Conservation (phyloP, 2,888 invertebrate genomes). For the Calliopum simillimum region DNA sequence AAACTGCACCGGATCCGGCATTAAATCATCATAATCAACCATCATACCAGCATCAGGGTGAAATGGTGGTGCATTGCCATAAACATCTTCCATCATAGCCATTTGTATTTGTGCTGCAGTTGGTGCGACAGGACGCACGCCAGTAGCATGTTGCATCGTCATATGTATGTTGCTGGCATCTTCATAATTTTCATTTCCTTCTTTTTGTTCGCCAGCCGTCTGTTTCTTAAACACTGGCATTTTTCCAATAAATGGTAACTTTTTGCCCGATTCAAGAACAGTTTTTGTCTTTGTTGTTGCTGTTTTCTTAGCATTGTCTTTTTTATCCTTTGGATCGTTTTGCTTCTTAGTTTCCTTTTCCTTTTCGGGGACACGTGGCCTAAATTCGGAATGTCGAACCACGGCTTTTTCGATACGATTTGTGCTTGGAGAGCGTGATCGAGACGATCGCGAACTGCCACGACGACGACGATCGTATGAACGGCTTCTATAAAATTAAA, state of each 20-base stretch:
- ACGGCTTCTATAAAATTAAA: slow-evolving; percentile 41
- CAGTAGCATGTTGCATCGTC: slow-evolving; percentile 14
- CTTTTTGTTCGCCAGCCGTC: slow-evolving; percentile 44
- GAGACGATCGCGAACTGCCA: slow-evolving; percentile 39
- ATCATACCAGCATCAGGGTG: slow-evolving; percentile 65
- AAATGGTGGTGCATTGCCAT: slow-evolving; percentile 63
- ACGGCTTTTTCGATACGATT: slow-evolving; percentile 63
- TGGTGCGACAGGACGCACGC: slow-evolving; percentile 48
- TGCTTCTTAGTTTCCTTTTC: slow-evolving; percentile 55
- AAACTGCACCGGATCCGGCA: slow-evolving; percentile 68
- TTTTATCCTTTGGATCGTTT: slow-evolving; percentile 48
- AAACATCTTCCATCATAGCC: slow-evolving; percentile 64
- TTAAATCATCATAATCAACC: slow-evolving; percentile 66
- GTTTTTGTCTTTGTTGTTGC: slow-evolving; percentile 50
- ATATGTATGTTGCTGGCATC: slow-evolving; percentile 1
- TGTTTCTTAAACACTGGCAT: slow-evolving; percentile 80
- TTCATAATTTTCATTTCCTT: slow-evolving; percentile 24
- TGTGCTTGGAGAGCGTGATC: slow-evolving; percentile 52
- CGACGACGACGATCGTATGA: slow-evolving; percentile 50
- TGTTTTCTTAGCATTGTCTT: slow-evolving; percentile 44
- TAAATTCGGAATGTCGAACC: slow-evolving; percentile 64
- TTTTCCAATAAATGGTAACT: slow-evolving; percentile 86
- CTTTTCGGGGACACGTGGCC: slow-evolving; percentile 63
- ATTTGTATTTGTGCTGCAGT: slow-evolving; percentile 62
- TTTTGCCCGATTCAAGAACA: slow-evolving; percentile 69